Conservation (phyloP, 2,888 invertebrate species). For the Meandrusa payeni region DNA sequence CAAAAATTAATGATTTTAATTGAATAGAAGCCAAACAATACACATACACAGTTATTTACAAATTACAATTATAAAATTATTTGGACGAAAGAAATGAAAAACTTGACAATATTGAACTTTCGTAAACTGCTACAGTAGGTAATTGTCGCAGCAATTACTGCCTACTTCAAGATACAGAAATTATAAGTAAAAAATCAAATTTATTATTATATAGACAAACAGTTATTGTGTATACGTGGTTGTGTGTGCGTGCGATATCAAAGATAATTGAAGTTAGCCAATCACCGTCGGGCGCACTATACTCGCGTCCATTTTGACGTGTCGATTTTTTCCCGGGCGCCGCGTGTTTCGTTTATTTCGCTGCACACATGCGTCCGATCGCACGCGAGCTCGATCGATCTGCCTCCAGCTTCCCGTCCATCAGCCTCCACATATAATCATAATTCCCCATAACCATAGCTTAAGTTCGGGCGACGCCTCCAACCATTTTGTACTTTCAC, state of each 20-base stretch:
- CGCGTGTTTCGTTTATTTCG: conserved; percentile 73
- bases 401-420: conserved; percentile 26
- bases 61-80: too few relatives aligned
- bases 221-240: background rate
- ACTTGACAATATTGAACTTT: too few relatives aligned
- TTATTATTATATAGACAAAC: background rate
- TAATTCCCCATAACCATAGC: conserved; percentile 5
- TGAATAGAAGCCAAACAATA: too few relatives aligned
- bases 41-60: too few relatives aligned
- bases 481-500: too few relatives aligned
- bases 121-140: too few relatives aligned
- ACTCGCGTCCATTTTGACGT: conserved; percentile 69
- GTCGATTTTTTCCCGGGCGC: conserved; percentile 62
- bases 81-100: too few relatives aligned
- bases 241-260: background rate
- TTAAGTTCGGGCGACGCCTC: background rate
- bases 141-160: too few relatives aligned
- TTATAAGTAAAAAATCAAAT: too few relatives aligned
- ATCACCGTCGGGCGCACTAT: conserved; percentile 30
- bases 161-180: too few relatives aligned
- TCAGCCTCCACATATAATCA: conserved; percentile 22
- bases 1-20: too few relatives aligned
- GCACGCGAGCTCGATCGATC: conserved; percentile 54
- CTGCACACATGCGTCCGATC: conserved; percentile 58
- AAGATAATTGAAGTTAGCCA: conserved; percentile 39